Percentiles rank a stretch among this genome's conserved stretches.
Evolutionary conservation across 1,140 invertebrate species (phyloP).

Genomic region (Lepidurus apus): DNA sequence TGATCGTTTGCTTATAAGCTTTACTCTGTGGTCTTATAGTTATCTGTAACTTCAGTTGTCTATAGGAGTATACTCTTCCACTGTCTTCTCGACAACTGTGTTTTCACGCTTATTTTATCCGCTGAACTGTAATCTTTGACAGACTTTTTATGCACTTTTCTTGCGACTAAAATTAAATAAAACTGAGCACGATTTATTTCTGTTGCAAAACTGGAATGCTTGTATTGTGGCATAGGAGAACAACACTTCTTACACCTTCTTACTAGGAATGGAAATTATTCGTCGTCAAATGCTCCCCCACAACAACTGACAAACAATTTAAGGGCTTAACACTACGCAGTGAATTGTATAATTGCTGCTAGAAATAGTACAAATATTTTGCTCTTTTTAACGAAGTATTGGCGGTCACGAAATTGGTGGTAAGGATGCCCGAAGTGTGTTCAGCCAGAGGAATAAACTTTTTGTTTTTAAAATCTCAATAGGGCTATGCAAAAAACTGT

Average conservation of each 20-base stretch:
- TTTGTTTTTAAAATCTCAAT: conserved; percentile 17
- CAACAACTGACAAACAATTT: background rate
- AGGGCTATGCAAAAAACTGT: conserved; percentile 15
- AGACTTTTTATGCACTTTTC: no score
- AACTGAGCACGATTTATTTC: background rate
- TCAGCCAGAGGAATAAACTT: background rate
- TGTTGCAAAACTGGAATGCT: background rate
- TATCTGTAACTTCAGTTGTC: no score
- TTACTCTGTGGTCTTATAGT: no score
- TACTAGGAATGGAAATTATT: background rate
- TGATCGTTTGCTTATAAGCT: no score
- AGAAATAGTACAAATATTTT: background rate
- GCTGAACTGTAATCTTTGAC: no score
- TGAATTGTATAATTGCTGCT: background rate
- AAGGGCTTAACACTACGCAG: background rate
- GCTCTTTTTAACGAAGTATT: background rate
- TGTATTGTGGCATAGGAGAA: background rate
- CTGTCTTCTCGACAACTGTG: no score
- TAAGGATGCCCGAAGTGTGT: background rate
- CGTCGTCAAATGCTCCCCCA: background rate
- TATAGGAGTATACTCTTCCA: no score
- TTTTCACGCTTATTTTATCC: no score
- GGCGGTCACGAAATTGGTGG: background rate
- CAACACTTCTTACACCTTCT: background rate
- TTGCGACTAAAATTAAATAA: no score